Evolutionary conservation across 2,113 vertebrate genomes (phyloP).

Genomic region (Rattus norvegicus): GRCr8 NC_086019.1:92297001-92297500

Average conservation of each 20-base stretch:
- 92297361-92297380: neutral
- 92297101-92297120: neutral
- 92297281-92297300: neutral
- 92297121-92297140: neutral
- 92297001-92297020: neutral
- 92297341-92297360: too few relatives aligned
- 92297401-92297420: too few relatives aligned
- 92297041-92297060: neutral
- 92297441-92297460: neutral
- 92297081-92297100: neutral
- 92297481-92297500: slow-evolving; percentile 23
- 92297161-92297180: neutral
- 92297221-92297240: neutral
- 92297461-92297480: neutral
- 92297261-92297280: neutral
- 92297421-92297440: too few relatives aligned
- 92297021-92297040: neutral
- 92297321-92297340: neutral
- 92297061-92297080: neutral
- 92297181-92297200: neutral
- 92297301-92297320: too few relatives aligned
- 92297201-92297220: neutral
- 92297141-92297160: neutral
- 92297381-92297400: neutral
- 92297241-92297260: neutral